phyloP scores from a whole-genome alignment of 2,888 invertebrate species.

The Drosophila leonis region DNA sequence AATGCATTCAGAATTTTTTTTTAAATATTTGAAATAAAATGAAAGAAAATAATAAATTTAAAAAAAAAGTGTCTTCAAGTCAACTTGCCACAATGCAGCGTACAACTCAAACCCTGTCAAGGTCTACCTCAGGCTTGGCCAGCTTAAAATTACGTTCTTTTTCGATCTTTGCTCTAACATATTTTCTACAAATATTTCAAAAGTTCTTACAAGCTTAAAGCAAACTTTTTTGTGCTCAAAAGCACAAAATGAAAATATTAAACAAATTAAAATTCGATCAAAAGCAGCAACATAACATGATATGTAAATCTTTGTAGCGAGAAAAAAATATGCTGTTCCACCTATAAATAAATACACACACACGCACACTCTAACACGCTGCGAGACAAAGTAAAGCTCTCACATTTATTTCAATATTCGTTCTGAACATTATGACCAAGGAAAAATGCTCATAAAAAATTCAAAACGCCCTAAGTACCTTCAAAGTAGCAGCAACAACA shows the following conservation, averaged over 20 bases:
- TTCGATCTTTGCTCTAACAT: not conserved
- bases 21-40: too few species aligned
- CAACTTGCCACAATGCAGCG: too few species aligned
- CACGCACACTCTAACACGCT: constrained; percentile 8
- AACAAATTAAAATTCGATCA: not conserved
- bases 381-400: constrained; percentile 24
- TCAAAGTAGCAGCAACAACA: constrained; percentile 64
- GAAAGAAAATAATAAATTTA: too few species aligned
- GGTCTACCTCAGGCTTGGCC: too few species aligned
- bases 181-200: not conserved
- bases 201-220: not conserved
- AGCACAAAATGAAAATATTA: not conserved
- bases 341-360: constrained; percentile 17
- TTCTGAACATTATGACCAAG: constrained; percentile 62
- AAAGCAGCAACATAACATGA: not conserved
- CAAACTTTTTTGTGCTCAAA: not conserved
- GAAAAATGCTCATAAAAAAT: constrained; percentile 74
- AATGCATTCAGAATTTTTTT: too few species aligned
- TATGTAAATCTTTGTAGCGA: not conserved
- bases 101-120: too few species aligned
- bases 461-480: constrained; percentile 77
- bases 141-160: too few species aligned
- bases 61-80: too few species aligned
- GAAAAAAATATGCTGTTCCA: not conserved
- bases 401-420: constrained; percentile 77